A percentile compares a stretch with the other conserved stretches of the same genome.
These are phyloP conservation scores for Anolis apletophallus DNA, from an alignment of 2,797 vertebrate genomes.

Conservation along the genomic window DNA sequence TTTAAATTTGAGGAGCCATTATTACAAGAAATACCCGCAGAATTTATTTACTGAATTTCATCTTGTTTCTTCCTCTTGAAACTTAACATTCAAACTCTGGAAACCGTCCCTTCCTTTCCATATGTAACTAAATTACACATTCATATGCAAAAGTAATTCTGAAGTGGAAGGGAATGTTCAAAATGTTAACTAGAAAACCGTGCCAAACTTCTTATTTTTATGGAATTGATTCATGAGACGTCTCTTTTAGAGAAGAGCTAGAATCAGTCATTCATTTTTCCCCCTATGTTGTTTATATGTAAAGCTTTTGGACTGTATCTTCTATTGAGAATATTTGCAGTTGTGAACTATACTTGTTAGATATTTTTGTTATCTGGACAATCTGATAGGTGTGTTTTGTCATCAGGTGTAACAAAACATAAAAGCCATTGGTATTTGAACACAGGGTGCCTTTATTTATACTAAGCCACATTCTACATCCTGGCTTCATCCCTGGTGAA, in stretches of 20 bases:
- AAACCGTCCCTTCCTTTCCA: neutral
- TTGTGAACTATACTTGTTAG: conserved; percentile 26
- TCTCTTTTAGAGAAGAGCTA: conserved; percentile 50
- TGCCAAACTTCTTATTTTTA: conserved; percentile 64
- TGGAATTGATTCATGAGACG: conserved; percentile 41
- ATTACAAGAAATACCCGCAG: conserved; percentile 89
- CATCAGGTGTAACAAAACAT: conserved; percentile 37
- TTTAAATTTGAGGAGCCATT: conserved; percentile 94
- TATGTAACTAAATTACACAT: conserved; percentile 55
- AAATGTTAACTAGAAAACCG: conserved; percentile 50
- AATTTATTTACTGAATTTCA: conserved; percentile 89
- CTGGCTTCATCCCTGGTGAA: conserved; percentile 6
- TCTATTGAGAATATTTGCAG: conserved; percentile 10
- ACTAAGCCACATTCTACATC: neutral
- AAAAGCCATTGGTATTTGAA: conserved; percentile 25
- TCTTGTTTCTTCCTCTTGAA: conserved; percentile 25
- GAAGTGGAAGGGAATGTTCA: conserved; percentile 41
- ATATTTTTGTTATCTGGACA: conserved; percentile 47
- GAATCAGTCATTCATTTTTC: conserved; percentile 49
- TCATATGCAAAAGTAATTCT: conserved; percentile 57
- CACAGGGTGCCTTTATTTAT: conserved; percentile 44
- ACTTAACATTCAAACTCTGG: conserved; percentile 42
- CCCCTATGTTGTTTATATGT: conserved; percentile 29
- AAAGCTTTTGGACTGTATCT: conserved; percentile 35
- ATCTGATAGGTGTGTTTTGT: conserved; percentile 27